phyloP scores from a whole-genome alignment of 2,888 invertebrate genomes.

The Macrosoma leucophasiata region DNA sequence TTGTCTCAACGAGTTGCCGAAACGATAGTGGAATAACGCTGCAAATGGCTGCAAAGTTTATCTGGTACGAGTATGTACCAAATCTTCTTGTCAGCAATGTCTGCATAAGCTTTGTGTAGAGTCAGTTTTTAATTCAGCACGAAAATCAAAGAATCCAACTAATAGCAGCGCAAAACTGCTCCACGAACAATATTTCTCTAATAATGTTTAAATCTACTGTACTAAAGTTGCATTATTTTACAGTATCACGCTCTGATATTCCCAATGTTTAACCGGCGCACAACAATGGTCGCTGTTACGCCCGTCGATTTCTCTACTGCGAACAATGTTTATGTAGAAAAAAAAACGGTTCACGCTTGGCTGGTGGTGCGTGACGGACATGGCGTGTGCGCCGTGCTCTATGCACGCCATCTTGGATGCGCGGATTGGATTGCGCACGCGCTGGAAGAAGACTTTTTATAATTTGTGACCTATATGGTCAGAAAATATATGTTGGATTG shows the following conservation, averaged over 20 bases:
- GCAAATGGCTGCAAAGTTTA: no score
- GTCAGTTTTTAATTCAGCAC: no score
- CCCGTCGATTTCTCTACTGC: conserved; percentile 71
- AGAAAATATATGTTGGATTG: no score
- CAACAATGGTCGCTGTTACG: conserved; percentile 70
- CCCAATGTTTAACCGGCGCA: conserved; percentile 58
- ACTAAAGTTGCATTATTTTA: conserved; percentile 58
- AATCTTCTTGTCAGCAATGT: no score
- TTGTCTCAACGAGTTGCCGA: no score
- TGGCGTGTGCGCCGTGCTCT: conserved; percentile 59
- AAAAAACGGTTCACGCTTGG: conserved; percentile 61
- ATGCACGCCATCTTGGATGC: conserved; percentile 59
- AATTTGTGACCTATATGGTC: conserved; percentile 12
- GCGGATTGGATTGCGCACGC: conserved; percentile 65
- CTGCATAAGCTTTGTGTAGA: no score
- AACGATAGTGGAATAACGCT: no score
- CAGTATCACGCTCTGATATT: conserved; percentile 70
- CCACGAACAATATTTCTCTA: no score
- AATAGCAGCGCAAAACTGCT: no score
- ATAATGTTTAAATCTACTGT: no score
- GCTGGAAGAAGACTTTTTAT: conserved; percentile 25
- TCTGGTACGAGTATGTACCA: no score
- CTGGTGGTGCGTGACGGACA: conserved; percentile 60
- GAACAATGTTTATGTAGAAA: conserved; percentile 73
- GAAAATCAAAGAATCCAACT: no score